Conservation (phyloP, 2,797 vertebrate genomes). For the Myiotriccus ornatus region DNA sequence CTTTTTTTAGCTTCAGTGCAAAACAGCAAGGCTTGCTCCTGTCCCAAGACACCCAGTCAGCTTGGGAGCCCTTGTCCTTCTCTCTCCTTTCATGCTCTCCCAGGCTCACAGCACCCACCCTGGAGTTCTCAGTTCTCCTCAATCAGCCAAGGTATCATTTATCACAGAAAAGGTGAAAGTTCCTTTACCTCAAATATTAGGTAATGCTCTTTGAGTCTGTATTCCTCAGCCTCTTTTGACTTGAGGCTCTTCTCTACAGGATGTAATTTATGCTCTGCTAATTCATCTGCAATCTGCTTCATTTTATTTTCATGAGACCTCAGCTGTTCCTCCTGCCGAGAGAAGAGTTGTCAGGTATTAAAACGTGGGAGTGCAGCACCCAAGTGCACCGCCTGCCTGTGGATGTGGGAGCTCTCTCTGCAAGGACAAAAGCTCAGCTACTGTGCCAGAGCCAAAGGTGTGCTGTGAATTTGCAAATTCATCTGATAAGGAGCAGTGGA, state of each 20-base stretch:
- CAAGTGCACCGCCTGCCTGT: neutral
- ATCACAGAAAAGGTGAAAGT: constrained; percentile 7
- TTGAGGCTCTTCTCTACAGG: constrained; percentile 85
- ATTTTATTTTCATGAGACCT: constrained; percentile 94
- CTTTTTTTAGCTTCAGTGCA: neutral
- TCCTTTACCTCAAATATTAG: constrained; percentile 91
- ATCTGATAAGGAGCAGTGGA: constrained; percentile 8
- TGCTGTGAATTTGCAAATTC: neutral
- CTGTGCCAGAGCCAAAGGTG: neutral
- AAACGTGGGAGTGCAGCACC: neutral
- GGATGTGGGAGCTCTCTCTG: neutral
- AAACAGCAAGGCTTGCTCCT: neutral
- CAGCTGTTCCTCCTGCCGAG: constrained; percentile 89
- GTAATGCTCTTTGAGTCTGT: constrained; percentile 95
- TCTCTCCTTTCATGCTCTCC: neutral
- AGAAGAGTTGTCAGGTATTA: constrained; percentile 42
- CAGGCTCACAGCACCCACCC: neutral
- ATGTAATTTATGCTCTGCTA: constrained; percentile 90
- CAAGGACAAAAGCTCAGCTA: accelerated
- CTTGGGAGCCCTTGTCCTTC: neutral
- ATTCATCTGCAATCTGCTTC: constrained; percentile 91
- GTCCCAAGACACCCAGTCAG: neutral
- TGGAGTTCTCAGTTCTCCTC: neutral
- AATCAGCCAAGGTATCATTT: neutral
- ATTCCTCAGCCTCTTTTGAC: constrained; percentile 92